Evolutionary conservation across 1,140 invertebrate genomes (phyloP).

Genomic region (Drosophila varians): DNA sequence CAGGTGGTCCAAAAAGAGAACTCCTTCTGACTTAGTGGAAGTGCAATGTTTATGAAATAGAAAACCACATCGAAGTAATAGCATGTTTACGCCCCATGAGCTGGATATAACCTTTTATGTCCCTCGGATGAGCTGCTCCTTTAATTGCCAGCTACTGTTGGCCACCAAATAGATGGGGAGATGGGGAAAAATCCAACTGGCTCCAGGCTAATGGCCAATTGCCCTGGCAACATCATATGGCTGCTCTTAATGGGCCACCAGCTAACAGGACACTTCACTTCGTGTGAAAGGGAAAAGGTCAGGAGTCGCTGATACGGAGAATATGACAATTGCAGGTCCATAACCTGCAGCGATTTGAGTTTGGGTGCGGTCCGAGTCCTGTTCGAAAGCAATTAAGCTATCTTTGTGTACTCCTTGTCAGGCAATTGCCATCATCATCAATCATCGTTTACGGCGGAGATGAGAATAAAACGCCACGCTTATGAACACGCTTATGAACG

Average conservation of each 20-base stretch:
- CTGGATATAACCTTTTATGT: not conserved
- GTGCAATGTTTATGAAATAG: not conserved
- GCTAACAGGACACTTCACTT: conserved; percentile 52
- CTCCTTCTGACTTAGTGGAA: no score
- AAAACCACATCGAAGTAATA: conserved; percentile 4
- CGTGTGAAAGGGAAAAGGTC: not conserved
- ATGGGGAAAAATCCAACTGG: conserved; percentile 34
- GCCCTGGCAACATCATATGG: conserved; percentile 38
- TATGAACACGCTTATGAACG: conserved; percentile 5
- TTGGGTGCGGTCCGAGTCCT: conserved; percentile 29
- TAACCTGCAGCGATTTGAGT: conserved; percentile 32
- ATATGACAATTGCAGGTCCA: conserved; percentile 39
- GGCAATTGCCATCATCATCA: conserved; percentile 59
- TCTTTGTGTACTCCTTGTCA: conserved; percentile 25
- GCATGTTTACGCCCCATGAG: conserved; percentile 13
- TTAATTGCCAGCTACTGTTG: conserved; percentile 50
- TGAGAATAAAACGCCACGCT: conserved; percentile 47
- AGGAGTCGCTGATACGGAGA: conserved; percentile 41
- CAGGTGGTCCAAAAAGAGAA: no score
- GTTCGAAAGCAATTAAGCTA: conserved; percentile 45
- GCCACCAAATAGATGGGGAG: conserved; percentile 23
- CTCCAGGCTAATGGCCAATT: conserved; percentile 50
- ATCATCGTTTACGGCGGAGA: conserved; percentile 58
- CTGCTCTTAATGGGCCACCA: conserved; percentile 36
- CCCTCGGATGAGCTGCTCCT: not conserved